Base-by-base conservation (phyloP, 2,797 vertebrate genomes). In the Chaenodraco wilsoni region DNA sequence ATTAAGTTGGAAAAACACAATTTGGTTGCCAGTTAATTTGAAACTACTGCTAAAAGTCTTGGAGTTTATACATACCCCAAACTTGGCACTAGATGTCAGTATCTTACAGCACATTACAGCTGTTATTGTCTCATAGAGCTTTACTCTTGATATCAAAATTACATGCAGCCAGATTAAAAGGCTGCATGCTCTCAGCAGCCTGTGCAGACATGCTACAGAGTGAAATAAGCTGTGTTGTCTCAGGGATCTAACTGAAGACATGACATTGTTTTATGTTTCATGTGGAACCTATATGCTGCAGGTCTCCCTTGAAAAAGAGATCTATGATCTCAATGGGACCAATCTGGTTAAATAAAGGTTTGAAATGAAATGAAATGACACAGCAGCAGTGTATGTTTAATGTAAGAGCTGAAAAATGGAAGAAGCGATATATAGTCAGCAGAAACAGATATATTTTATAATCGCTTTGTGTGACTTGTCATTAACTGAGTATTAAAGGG, bases 1-100 rank as follows among this genome's bases (percentile, higher is more conserved):
- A 9, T 37, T 37, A 2, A 8, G 33, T 37, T 9, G 6, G 27
- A n/a, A n/a, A 16, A 48, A 0, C 46, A 17, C 9, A 62, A 44
- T 31, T 19, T 19, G 15, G 43, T 27, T 4, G 50, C 5, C 33
- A 37, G 7, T 37, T 37, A 2, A 27, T 27, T 27, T 31, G 23
- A 11, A 51, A 45, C 21, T 46, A 0, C 37, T n/a, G 9, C 7
- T 4, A 14, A 41, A 9, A 12, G 3, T 55, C 1, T 67, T 37
- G 33, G 15, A 43, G 9, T 14, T 0, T 15, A 40, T 8, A 17
- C 27, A 74, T 49, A 37, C 52, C 27, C 14, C 16, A 60, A 51
- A 19, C 10, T 7, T 14, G 31, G 0, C 90, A 79, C 84, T 88
- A 88, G 89, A 66, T 86, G 89, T 82, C 90, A 84, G 81, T 68